These are phyloP conservation scores for Nothoprocta pentlandii DNA, from an alignment of 2,113 vertebrate genomes.

Conservation along the genomic window DNA sequence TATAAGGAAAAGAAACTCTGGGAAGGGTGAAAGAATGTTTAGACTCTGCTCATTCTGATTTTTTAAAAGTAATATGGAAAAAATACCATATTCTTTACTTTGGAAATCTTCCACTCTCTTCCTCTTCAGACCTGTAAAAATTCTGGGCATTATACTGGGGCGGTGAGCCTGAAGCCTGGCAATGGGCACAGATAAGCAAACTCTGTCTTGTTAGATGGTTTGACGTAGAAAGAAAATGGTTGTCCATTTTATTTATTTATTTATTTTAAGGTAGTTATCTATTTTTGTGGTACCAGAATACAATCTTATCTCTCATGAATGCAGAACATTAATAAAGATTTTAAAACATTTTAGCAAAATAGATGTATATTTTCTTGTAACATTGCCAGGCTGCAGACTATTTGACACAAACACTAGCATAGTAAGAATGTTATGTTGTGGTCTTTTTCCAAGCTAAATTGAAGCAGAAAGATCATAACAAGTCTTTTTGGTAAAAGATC, in stretches of 20 bases:
- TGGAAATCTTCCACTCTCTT: background rate
- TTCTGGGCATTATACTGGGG: background rate
- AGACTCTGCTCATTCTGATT: background rate
- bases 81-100: background rate
- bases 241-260: background rate
- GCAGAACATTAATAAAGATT: background rate
- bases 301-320: background rate
- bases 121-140: background rate
- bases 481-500: background rate
- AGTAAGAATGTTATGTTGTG: background rate
- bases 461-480: background rate
- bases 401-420: background rate
- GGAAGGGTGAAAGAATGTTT: background rate
- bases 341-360: background rate
- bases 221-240: background rate
- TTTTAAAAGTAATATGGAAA: background rate
- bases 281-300: background rate
- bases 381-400: background rate
- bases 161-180: background rate
- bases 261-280: background rate
- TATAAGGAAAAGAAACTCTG: background rate
- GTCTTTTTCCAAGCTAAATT: background rate
- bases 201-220: background rate
- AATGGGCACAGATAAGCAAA: background rate
- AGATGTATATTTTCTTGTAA: background rate